These are phyloP conservation scores for Alauda arvensis DNA, from an alignment of 2,797 vertebrate genomes.

Conservation along the genomic window DNA sequence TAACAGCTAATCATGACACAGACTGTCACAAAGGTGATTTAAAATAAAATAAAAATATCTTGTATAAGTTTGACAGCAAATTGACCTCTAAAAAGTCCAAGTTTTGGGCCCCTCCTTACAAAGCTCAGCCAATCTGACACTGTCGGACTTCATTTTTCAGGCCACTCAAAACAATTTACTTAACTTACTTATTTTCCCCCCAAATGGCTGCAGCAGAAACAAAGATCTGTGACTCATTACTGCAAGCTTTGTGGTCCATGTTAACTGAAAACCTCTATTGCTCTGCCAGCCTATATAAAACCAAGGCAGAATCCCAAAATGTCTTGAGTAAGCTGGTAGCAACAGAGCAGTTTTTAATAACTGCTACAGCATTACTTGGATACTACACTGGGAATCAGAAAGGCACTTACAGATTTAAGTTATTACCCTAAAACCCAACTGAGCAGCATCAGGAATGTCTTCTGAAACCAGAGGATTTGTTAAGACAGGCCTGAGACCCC, in stretches of 20 bases:
- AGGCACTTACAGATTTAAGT: neutral
- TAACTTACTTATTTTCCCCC: neutral
- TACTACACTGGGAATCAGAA: neutral
- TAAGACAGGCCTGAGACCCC: neutral
- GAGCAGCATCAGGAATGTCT: neutral
- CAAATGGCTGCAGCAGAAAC: neutral
- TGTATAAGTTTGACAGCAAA: accelerated
- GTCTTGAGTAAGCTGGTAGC: neutral
- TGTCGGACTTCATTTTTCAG: neutral
- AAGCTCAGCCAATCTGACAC: neutral
- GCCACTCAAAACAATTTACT: neutral
- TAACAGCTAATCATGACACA: neutral
- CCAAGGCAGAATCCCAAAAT: neutral
- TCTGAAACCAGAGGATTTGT: neutral
- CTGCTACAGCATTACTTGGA: neutral
- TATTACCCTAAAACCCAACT: neutral
- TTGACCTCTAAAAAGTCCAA: neutral
- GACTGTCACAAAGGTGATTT: neutral
- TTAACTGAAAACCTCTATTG: neutral
- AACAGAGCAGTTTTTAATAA: neutral
- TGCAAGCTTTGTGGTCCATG: neutral
- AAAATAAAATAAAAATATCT: neutral
- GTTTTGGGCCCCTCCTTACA: neutral
- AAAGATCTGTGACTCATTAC: neutral
- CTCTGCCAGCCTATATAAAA: neutral